These are phyloP conservation scores for Pyrgilauda ruficollis DNA, from an alignment of 2,113 vertebrate genomes.

Conservation along the genomic window DNA sequence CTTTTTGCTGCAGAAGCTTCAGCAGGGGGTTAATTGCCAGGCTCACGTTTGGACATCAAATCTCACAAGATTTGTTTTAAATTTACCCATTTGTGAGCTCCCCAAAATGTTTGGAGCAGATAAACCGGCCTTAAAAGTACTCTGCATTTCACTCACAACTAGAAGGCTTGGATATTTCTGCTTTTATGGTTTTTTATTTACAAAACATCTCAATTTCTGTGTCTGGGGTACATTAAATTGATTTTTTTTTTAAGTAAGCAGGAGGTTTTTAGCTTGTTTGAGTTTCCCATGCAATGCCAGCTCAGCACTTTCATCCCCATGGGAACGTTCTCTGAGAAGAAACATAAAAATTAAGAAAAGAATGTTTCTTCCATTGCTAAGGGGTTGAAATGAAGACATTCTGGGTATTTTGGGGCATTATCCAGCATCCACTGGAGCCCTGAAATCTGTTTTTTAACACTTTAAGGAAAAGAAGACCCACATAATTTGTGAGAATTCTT, in stretches of 20 bases:
- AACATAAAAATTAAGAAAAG: neutral
- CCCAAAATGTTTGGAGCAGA: neutral
- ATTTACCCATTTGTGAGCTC: neutral
- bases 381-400: neutral
- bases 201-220: neutral
- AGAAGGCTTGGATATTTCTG: fast-evolving
- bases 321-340: neutral
- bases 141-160: neutral
- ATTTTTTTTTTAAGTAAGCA: neutral
- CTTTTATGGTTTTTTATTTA: neutral
- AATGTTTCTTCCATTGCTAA: neutral
- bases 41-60: neutral
- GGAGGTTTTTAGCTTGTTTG: neutral
- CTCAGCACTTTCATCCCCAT: neutral
- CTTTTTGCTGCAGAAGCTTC: neutral
- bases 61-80: neutral
- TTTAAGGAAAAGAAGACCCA: neutral
- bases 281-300: neutral
- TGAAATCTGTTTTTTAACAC: neutral
- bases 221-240: neutral
- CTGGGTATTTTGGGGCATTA: neutral
- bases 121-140: neutral
- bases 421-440: neutral
- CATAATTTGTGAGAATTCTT: neutral
- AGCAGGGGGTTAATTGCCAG: neutral